Conservation (phyloP, 2,797 vertebrate species). For the Carduelis carduelis region DNA sequence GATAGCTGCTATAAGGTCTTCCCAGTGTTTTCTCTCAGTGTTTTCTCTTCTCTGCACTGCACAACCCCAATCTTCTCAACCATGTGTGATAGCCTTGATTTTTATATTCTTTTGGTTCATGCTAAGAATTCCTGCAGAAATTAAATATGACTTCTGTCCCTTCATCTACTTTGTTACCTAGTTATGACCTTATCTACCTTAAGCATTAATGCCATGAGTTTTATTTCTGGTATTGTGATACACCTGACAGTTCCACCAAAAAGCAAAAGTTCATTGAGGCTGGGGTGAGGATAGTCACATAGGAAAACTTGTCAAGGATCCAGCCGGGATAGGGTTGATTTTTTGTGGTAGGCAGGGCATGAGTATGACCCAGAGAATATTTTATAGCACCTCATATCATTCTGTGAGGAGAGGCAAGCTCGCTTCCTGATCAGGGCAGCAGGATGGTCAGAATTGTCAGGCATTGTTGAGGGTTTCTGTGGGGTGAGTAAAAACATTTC, state of each 20-base stretch:
- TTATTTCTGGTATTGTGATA: not conserved
- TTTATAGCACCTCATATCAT: not conserved
- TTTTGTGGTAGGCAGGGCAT: not conserved
- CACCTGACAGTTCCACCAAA: not conserved
- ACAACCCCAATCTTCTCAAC: not conserved
- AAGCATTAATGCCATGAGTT: not conserved
- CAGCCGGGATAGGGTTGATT: not conserved
- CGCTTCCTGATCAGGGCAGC: accelerated
- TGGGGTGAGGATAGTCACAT: not conserved
- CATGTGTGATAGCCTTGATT: not conserved
- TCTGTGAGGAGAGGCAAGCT: not conserved
- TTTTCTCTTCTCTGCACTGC: too few relatives aligned
- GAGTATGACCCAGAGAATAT: not conserved
- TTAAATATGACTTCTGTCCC: not conserved
- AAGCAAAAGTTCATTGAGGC: not conserved
- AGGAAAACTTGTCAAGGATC: not conserved
- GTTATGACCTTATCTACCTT: not conserved
- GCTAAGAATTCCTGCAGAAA: not conserved
- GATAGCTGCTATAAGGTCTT: not conserved
- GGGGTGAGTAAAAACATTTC: not conserved
- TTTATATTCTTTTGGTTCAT: not conserved
- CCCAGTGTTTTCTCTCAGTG: too few relatives aligned
- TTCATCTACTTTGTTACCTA: not conserved
- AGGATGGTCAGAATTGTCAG: accelerated
- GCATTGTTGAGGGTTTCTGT: accelerated